phyloP scores from a whole-genome alignment of 35 echinoderm and acorn worm species.

The Nesometra sesokonis region DNA sequence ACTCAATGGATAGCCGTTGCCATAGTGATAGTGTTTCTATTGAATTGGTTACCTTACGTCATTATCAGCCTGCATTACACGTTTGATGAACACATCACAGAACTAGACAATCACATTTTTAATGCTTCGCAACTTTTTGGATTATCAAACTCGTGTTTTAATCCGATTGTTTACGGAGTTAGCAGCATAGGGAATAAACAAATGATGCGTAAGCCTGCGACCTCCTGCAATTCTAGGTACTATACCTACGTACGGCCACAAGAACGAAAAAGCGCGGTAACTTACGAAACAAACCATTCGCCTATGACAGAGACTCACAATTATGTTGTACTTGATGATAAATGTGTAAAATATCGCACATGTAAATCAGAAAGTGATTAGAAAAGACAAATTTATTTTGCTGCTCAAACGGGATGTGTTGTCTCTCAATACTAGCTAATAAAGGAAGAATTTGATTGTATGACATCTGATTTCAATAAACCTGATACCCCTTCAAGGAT shows the following conservation, averaged over 20 bases:
- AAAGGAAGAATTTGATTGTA: no score
- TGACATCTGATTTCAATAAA: no score
- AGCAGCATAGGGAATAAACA: conserved; percentile 32
- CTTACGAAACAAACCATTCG: background rate
- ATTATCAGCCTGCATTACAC: conserved; percentile 31
- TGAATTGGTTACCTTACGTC: conserved; percentile 80
- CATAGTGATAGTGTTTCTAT: conserved; percentile 60
- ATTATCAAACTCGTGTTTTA: conserved; percentile 86
- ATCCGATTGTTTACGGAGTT: conserved; percentile 75
- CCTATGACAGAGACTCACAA: background rate
- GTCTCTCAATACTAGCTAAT: no score
- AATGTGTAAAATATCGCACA: background rate
- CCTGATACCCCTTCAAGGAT: no score
- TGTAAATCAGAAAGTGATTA: background rate
- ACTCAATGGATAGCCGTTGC: conserved; percentile 69
- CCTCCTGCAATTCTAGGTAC: background rate
- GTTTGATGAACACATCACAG: background rate
- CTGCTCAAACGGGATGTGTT: no score
- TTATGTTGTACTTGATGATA: background rate
- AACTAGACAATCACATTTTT: background rate
- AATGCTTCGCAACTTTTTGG: conserved; percentile 47
- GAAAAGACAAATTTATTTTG: no score
- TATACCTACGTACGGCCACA: background rate
- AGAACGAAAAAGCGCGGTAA: background rate
- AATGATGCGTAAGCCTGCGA: background rate